Percentiles rank a stretch among this genome's conserved stretches.
Evolutionary conservation across 1,140 invertebrate genomes (phyloP).

Genomic region (Melipona quadrifasciata): DNA sequence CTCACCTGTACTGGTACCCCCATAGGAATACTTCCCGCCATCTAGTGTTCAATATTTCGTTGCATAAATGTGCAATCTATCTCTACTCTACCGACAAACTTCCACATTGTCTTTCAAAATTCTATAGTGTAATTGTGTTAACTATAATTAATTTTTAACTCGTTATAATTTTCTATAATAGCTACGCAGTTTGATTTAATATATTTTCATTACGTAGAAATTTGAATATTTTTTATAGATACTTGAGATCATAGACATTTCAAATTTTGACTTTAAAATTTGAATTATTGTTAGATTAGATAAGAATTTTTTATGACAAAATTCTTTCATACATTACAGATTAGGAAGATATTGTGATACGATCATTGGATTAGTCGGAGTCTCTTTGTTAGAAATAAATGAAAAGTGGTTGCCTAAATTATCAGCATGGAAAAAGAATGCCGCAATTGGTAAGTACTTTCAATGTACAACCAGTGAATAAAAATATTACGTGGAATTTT

Average conservation of each 20-base stretch:
- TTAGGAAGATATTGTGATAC: neutral
- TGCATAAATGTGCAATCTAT: neutral
- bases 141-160: neutral
- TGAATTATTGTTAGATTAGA: neutral
- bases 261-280: neutral
- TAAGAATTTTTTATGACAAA: no score
- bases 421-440: neutral
- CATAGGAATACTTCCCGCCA: constrained; percentile 41
- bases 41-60: constrained; percentile 28
- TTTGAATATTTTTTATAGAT: neutral
- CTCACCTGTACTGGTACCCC: constrained; percentile 51
- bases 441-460: neutral
- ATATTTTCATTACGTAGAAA: neutral
- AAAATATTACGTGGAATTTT: neutral
- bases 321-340: neutral
- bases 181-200: neutral
- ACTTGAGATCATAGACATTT: neutral
- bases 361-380: neutral
- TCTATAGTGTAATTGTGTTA: neutral
- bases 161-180: neutral
- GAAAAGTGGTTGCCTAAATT: neutral
- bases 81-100: constrained; percentile 29
- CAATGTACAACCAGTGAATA: neutral
- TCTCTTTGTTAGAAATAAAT: neutral
- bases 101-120: neutral